phyloP scores from a whole-genome alignment of 1,140 invertebrate species.

The Macrocentrus cingulum region DNA sequence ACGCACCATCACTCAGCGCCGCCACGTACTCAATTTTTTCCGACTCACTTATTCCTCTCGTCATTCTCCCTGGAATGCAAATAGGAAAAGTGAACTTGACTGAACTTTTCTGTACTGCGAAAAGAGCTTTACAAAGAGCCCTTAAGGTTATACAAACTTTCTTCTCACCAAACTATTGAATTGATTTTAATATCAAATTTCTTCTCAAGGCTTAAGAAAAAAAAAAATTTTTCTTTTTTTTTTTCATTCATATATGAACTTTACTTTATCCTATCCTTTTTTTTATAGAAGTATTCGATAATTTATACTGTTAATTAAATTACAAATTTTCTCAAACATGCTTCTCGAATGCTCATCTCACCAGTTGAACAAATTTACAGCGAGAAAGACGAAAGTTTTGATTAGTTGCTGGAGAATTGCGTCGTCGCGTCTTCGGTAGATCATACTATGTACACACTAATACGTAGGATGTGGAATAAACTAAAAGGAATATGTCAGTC shows the following conservation, averaged over 20 bases:
- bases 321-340: no score
- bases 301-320: no score
- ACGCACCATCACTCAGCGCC: background rate
- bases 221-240: no score
- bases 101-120: constrained; percentile 47
- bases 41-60: background rate
- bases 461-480: background rate
- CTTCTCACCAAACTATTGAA: constrained; percentile 44
- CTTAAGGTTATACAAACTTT: constrained; percentile 50
- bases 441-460: background rate
- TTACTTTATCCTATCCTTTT: no score
- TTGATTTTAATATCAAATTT: constrained; percentile 57
- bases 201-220: constrained; percentile 36
- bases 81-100: constrained; percentile 48
- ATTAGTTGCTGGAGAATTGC: background rate
- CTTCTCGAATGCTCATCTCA: no score
- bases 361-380: background rate
- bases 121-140: constrained; percentile 29
- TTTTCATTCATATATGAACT: no score
- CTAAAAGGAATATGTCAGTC: constrained; percentile 1
- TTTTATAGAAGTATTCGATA: no score
- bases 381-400: background rate
- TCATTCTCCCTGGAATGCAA: constrained; percentile 36
- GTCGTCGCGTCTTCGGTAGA: background rate
- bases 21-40: background rate